Percentiles rank a stretch among this genome's conserved stretches.
Conservation (phyloP, 2,113 vertebrate species). For the Tylochromis polylepis region DNA sequence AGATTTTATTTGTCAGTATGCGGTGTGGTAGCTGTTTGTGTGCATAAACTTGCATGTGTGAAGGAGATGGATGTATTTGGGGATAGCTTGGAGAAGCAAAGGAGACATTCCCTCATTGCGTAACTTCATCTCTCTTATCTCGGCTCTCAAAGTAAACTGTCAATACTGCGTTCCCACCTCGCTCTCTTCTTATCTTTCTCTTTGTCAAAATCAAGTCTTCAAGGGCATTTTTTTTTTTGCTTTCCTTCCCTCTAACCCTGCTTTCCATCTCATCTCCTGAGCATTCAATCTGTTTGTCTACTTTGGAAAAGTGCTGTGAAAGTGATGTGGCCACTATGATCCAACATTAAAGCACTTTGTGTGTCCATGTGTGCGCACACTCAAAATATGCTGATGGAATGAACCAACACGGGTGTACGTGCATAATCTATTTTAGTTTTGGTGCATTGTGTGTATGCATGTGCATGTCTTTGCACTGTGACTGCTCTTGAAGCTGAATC, state of each 20-base stretch:
- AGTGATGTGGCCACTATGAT: constrained; percentile 32
- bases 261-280: constrained; percentile 49
- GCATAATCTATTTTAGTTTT: constrained; percentile 39
- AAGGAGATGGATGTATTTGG: constrained; percentile 46
- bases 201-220: constrained; percentile 18
- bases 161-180: constrained; percentile 30
- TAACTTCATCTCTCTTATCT: constrained; percentile 55
- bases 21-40: constrained; percentile 30
- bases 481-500: constrained; percentile 71
- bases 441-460: constrained; percentile 2
- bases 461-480: constrained; percentile 26
- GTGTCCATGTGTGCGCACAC: background rate
- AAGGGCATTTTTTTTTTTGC: constrained; percentile 19
- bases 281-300: constrained; percentile 50
- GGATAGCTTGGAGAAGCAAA: constrained; percentile 44
- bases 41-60: constrained; percentile 7
- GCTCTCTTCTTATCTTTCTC: background rate
- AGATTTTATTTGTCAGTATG: constrained; percentile 17
- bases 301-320: constrained; percentile 43
- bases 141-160: constrained; percentile 51
- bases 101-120: constrained; percentile 54
- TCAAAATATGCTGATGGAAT: constrained; percentile 39
- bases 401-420: background rate
- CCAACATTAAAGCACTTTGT: constrained; percentile 7
- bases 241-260: constrained; percentile 27